These are phyloP conservation scores for Autographa pulchrina DNA, from an alignment of 2,888 invertebrate species.

Conservation along the genomic window DNA sequence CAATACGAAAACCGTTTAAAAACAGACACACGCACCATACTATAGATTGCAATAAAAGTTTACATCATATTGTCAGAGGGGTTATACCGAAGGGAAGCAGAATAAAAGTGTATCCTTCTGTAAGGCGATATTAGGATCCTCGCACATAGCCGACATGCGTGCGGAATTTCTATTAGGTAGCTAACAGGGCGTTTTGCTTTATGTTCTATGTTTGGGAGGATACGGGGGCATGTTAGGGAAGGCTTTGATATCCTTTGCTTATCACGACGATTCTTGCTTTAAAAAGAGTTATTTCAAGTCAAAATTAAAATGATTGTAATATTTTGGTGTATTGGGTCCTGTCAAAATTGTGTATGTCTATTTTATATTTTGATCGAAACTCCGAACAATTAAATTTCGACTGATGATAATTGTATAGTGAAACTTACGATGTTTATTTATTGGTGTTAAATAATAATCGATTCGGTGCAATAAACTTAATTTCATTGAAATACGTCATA, in stretches of 20 bases:
- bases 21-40: constrained; percentile 31
- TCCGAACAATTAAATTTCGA: no score
- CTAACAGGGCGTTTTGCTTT: constrained; percentile 81
- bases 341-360: no score
- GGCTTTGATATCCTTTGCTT: constrained; percentile 11
- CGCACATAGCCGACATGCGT: constrained; percentile 76
- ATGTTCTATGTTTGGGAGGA: constrained; percentile 64
- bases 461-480: no score
- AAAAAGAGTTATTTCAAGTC: not conserved
- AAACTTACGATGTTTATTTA: no score
- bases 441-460: no score
- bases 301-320: no score
- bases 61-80: constrained; percentile 61
- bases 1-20: constrained; percentile 18
- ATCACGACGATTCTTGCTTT: not conserved
- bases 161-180: constrained; percentile 83
- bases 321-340: no score
- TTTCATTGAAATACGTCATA: no score
- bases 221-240: constrained; percentile 43
- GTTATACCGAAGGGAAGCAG: constrained; percentile 69
- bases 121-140: constrained; percentile 80
- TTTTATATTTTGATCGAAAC: no score
- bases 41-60: constrained; percentile 61
- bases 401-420: no score
- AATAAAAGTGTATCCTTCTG: constrained; percentile 75